Evolutionary conservation across 2,888 invertebrate genomes (phyloP), one percentile per base, ranked within the genome.

Genomic region (Catocala fraxini): DNA sequence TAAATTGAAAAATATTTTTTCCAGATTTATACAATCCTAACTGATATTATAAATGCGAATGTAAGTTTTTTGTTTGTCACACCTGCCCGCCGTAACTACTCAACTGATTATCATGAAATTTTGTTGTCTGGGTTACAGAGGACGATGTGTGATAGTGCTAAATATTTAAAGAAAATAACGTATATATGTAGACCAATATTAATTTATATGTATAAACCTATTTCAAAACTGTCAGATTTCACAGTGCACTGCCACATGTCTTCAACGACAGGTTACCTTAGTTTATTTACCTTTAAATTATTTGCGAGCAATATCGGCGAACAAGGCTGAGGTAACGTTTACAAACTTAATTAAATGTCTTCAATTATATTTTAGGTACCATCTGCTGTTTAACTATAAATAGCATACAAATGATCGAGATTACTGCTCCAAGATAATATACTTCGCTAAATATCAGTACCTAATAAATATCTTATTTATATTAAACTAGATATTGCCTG

Each of bases 201-300:
- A 9, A 9, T 39, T 39, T 39, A 25, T 39, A 9, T 39, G 35
- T 6, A 39, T 39, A 5, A 13, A 13, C 0, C 46, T 15, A 10
- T 46, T 43, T 35, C 4, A 0, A 42, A 64, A 47, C 5, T 6
- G 0, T 43, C 15, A 1, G 0, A 47, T 61, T 59, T 51, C 35
- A 6, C 4, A 42, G 6, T 53, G 9, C 11, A 6, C 75, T 34
- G 55, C 56, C 55, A 64, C 70, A 65, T 63, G 15, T 59, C 46
- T 42, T 49, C 47, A 47, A 12, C 25, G 63, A 51, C 61, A 71
- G 65, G 63, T 71, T 61, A 71, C 59, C 15, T 60, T 42, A 78
- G 79, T 78, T 69, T 66, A 70, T 78, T 72, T 59, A 75, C 69
- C 56, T 47, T 49, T n/a, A 59, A 65, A 58, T 41, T 64, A 46